Base-by-base conservation (phyloP, 2,888 invertebrate genomes). In the Tenodera sinensis region DNA sequence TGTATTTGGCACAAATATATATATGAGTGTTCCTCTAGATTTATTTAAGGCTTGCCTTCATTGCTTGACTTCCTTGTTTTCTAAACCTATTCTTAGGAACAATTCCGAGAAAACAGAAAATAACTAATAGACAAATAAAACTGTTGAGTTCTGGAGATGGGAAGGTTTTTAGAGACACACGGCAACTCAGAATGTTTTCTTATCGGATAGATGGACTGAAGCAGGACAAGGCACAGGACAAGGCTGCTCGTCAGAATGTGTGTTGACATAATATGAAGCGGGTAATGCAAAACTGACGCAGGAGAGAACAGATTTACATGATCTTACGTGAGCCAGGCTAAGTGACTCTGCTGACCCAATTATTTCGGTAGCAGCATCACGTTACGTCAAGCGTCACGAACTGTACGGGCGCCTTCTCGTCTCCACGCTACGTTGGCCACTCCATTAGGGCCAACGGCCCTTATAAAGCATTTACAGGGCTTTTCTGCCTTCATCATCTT, bases 381-480 rank as follows among this genome's bases (percentile, higher is more conserved):
- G 85, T 71, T 71, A 71, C 54, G 84, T 84, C 84, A 84, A 28
- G 84, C 86, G 86, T 86, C 86, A 86, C 86, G 86, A 86, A 86
- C 28, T 71, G 28, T 71, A 30, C 71, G 28, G 86, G 86, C 86
- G 86, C 86, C 86, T 28, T 9, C 25, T 28, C 86, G 86, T 86
- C 86, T 86, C 85, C n/a, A 85, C 85, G 47, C 84, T 25, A 81
- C 4, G 28, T 12, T 30, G 71, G 28, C 86, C 20, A 34, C 34
- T 20, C 15, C 54, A 54, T 14, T 71, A 71, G 54, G 54, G 54
- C 54, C 54, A 71, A 71, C 54, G 54, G 54, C 54, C 54, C 54
- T 71, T 71, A 71, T 71, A 71, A 71, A 71, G 6, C 42, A 71
- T 71, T 71, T 71, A 71, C 15, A 20, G 20, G 25, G 54, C 54